Percentiles rank a stretch among this genome's conserved stretches.
Evolutionary conservation across 2,888 invertebrate species (phyloP).

Genomic region (Lingula anatina): DNA sequence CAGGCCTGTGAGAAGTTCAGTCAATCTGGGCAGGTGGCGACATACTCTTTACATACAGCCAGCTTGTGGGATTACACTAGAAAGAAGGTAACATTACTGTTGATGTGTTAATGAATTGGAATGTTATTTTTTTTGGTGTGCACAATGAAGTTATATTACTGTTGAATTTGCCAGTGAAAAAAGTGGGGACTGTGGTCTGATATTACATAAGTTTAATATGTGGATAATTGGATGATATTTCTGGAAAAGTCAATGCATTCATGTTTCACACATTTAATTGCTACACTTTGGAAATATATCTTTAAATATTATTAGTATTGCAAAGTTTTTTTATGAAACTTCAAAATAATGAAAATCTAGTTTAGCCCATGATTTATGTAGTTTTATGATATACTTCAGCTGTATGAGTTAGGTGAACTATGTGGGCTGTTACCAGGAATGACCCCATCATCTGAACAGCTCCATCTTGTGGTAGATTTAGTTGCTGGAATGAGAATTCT

Average conservation of each 20-base stretch:
- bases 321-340: too few species aligned
- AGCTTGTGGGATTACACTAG: slow-evolving; percentile 82
- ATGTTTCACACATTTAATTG: too few species aligned
- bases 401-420: slow-evolving; percentile 77
- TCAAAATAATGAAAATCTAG: too few species aligned
- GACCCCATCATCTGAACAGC: slow-evolving; percentile 74
- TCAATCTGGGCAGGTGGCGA: slow-evolving; percentile 55
- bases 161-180: neutral
- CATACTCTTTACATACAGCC: slow-evolving; percentile 79
- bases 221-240: neutral
- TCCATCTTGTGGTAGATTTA: slow-evolving; percentile 83
- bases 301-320: too few species aligned
- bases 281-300: too few species aligned
- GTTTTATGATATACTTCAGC: too few species aligned
- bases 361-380: too few species aligned
- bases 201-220: neutral
- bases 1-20: slow-evolving; percentile 62
- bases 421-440: slow-evolving; percentile 83
- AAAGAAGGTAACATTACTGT: slow-evolving; percentile 67
- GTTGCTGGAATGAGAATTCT: slow-evolving; percentile 73
- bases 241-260: too few species aligned
- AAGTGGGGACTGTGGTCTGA: neutral
- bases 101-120: too few species aligned
- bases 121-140: neutral
- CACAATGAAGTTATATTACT: neutral